Conservation (phyloP, 2,797 vertebrate genomes). For the Argya squamiceps region DNA sequence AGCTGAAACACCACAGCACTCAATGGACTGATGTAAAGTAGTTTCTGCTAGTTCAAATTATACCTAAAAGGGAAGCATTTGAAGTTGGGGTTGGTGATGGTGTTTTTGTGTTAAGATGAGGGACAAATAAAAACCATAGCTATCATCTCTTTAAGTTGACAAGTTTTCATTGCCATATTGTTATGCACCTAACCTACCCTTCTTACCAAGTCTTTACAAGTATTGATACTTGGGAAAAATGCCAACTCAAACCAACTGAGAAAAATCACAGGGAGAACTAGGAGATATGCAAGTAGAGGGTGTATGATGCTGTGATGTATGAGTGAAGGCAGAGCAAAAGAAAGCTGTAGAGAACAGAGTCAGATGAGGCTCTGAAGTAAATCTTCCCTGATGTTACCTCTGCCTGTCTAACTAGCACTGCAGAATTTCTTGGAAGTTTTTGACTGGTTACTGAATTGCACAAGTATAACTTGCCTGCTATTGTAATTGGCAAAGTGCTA, state of each 20-base stretch:
- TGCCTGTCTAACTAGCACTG: background rate
- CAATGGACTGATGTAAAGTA: background rate
- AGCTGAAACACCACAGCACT: slow-evolving; percentile 19
- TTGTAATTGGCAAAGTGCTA: background rate
- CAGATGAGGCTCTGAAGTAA: background rate
- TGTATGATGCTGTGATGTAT: background rate
- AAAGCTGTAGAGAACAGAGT: background rate
- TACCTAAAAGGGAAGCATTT: slow-evolving; percentile 2
- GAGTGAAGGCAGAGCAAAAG: background rate
- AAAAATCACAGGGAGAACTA: background rate
- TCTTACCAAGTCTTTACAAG: background rate
- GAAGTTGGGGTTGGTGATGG: background rate
- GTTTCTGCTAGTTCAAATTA: slow-evolving; percentile 15
- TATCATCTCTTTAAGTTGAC: background rate
- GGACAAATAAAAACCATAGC: background rate
- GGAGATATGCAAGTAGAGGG: background rate
- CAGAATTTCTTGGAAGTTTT: background rate
- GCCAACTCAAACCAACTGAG: background rate
- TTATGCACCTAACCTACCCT: background rate
- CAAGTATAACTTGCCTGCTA: background rate
- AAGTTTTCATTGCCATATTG: background rate
- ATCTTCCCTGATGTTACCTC: background rate
- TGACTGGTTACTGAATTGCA: background rate
- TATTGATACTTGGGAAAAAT: background rate
- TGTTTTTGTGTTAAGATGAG: background rate